These are phyloP conservation scores for Oligia latruncula DNA, from an alignment of 2,888 invertebrate genomes.

Conservation along the genomic window DNA sequence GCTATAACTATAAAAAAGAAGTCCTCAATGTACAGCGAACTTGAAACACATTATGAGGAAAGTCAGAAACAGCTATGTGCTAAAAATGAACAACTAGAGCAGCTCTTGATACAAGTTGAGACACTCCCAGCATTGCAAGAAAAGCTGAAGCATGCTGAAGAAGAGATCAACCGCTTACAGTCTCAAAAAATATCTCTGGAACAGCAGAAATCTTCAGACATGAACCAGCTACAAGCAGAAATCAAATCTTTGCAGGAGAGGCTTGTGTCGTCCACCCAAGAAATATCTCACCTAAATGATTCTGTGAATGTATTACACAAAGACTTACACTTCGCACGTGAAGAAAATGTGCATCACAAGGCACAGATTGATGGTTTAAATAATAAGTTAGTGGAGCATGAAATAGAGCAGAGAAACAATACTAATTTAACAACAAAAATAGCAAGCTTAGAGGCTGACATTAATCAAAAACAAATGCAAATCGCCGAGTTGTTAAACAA, in stretches of 20 bases:
- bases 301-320: constrained; percentile 73
- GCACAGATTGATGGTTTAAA: constrained; percentile 79
- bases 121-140: constrained; percentile 82
- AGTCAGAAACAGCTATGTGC: constrained; percentile 78
- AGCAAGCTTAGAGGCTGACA: constrained; percentile 80
- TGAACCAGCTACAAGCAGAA: constrained; percentile 73
- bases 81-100: constrained; percentile 80
- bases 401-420: constrained; percentile 85
- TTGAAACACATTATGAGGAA: constrained; percentile 89
- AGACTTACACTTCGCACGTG: constrained; percentile 74
- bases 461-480: constrained; percentile 81
- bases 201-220: constrained; percentile 76
- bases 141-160: constrained; percentile 82
- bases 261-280: constrained; percentile 69
- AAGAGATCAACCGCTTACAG: constrained; percentile 80
- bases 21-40: constrained; percentile 91
- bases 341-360: constrained; percentile 77
- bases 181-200: constrained; percentile 76
- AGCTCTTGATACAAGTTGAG: constrained; percentile 79
- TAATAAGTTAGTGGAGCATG: constrained; percentile 83
- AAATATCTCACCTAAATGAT: constrained; percentile 74
- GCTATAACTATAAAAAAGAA: constrained; percentile 94
- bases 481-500: constrained; percentile 79
- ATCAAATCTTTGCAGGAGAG: constrained; percentile 74
- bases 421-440: constrained; percentile 82